Evolutionary conservation across 2,888 invertebrate genomes (phyloP), one percentile per base, ranked within the genome.

Genomic region (Drosophila melanosoma): DNA sequence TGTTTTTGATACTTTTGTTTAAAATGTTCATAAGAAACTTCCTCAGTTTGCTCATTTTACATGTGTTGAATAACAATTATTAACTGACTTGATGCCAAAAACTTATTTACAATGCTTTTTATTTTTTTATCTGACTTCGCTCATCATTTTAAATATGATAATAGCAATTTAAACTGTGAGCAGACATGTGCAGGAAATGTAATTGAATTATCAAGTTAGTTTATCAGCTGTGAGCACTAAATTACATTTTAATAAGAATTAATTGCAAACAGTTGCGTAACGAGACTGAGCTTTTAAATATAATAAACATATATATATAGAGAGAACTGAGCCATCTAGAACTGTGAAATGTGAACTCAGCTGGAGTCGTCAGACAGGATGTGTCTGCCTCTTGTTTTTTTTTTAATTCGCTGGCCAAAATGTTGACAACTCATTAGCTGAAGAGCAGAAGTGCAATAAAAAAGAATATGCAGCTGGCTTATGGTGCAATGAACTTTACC

Each of bases 351-450:
- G 45, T 15, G 15, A 26, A 45, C 45, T 15, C 26, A 23, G 23
- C 3, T 26, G 23, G 15, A 26, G 62, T 66, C 67, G 66, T 66
- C 73, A 58, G 54, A 38, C 71, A 79, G 84, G 69, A 69, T 60
- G 59, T 72, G 60, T 52, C 48, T 66, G 56, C 29, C 35, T 59
- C 49, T 35, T 23, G 45, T 26, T 38, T 10, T 45, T 57, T 49
- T 67, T 62, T 74, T 23, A 61, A 48, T 77, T 63, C 69, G 51
- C 64, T 71, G 69, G 68, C 72, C 76, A 67, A 74, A 79, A 74
- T 78, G 88, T 89, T 78, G 88, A 83, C 90, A 88, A 78, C 83
- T 87, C 81, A 87, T 87, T 89, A 85, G 79, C 76, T 52, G 33
- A 29, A 72, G 42, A 69, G 57, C 62, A 63, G 61, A 29, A 54